Evolutionary conservation across 2,113 vertebrate genomes (phyloP).

Genomic region (Sylvilagus bachmani): DNA sequence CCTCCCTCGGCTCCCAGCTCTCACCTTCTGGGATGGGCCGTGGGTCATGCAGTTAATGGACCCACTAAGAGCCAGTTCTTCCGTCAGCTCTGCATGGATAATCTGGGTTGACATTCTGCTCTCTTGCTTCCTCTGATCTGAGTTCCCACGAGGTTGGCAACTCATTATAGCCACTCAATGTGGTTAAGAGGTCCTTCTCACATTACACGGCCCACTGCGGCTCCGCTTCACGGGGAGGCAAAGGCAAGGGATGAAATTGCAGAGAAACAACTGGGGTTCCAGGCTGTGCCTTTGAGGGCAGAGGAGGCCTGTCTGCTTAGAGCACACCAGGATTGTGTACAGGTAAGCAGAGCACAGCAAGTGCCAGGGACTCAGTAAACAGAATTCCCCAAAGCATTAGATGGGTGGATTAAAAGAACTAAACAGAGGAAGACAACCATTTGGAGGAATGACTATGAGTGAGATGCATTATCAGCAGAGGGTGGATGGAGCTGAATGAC

Average conservation of each 20-base stretch:
- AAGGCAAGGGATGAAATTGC: conserved; percentile 64
- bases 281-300: not conserved
- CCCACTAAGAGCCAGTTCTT: conserved; percentile 76
- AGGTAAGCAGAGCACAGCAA: not conserved
- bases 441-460: not conserved
- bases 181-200: conserved; percentile 82
- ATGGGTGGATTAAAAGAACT: not conserved
- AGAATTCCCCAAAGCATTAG: not conserved
- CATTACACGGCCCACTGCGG: conserved; percentile 70
- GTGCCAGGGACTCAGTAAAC: not conserved
- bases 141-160: conserved; percentile 78
- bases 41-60: conserved; percentile 77
- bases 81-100: conserved; percentile 74
- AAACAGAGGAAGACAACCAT: not conserved
- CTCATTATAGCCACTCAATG: conserved; percentile 81
- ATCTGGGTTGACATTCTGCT: conserved; percentile 79
- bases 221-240: conserved; percentile 38
- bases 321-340: not conserved
- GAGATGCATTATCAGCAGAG: not conserved
- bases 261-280: conserved; percentile 46
- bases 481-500: conserved; percentile 9
- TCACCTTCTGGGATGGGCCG: conserved; percentile 66
- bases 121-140: conserved; percentile 79
- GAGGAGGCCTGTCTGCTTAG: not conserved
- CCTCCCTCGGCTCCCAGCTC: conserved; percentile 22